Conservation (phyloP, 2,113 vertebrate genomes). For the Apus apus region DNA sequence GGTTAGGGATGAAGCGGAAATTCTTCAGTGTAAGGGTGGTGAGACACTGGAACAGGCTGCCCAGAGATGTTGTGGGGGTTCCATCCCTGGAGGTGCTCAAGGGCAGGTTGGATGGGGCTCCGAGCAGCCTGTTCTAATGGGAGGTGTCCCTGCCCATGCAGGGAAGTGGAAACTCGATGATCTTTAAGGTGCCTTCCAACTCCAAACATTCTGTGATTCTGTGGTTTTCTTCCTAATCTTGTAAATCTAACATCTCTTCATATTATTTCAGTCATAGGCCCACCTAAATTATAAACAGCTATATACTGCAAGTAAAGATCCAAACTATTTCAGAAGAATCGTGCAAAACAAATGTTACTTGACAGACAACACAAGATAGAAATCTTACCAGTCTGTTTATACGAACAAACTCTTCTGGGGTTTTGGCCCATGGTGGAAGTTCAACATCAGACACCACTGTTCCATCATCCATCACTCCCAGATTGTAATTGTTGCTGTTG, state of each 20-base stretch:
- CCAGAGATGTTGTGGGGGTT: too few relatives aligned
- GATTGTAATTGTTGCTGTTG: conserved; percentile 94
- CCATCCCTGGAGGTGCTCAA: too few relatives aligned
- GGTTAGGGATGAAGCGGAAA: too few relatives aligned
- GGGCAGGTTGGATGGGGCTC: too few relatives aligned
- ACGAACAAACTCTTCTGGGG: conserved; percentile 95
- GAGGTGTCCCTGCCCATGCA: too few relatives aligned
- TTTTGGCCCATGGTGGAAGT: conserved; percentile 98
- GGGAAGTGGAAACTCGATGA: too few relatives aligned
- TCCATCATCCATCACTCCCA: conserved; percentile 98
- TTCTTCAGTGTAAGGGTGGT: too few relatives aligned
- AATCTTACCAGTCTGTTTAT: conserved; percentile 93
- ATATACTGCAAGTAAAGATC: not conserved
- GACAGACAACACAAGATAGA: conserved; percentile 33
- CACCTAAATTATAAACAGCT: not conserved
- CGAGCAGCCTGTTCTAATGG: too few relatives aligned
- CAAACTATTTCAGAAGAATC: conserved; percentile 8
- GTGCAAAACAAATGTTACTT: not conserved
- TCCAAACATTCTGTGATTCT: too few relatives aligned
- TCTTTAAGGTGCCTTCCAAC: too few relatives aligned
- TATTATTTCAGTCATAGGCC: not conserved
- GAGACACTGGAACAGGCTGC: too few relatives aligned
- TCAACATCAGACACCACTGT: conserved; percentile 94
- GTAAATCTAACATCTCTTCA: not conserved
- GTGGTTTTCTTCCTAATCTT: not conserved